Conservation (phyloP, 2,797 vertebrate genomes). For the Platalea minor region DNA sequence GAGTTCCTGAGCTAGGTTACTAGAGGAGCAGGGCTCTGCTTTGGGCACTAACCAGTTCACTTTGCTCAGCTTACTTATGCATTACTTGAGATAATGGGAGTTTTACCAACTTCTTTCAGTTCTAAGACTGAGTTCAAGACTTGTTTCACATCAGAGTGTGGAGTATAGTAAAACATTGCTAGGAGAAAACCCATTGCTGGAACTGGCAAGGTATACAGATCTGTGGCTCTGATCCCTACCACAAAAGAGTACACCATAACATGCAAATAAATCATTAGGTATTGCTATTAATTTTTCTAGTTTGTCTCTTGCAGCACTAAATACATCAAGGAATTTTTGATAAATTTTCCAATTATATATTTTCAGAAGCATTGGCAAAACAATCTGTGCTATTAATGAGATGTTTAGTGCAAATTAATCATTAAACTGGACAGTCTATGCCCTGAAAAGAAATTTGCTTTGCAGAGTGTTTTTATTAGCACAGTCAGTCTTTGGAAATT, state of each 20-base stretch:
- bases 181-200: neutral
- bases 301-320: slow-evolving; percentile 49
- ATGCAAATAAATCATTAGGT: slow-evolving; percentile 19
- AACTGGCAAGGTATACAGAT: neutral
- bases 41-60: neutral
- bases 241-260: neutral
- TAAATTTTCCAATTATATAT: slow-evolving; percentile 61
- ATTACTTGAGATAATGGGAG: neutral
- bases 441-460: slow-evolving; percentile 8
- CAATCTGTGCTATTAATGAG: slow-evolving; percentile 62
- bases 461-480: slow-evolving; percentile 6
- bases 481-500: neutral
- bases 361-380: slow-evolving; percentile 53
- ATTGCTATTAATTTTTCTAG: neutral
- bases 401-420: slow-evolving; percentile 56
- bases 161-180: neutral
- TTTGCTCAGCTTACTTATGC: neutral
- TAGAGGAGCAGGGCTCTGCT: neutral
- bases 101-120: neutral
- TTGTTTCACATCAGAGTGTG: neutral
- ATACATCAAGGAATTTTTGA: slow-evolving; percentile 68
- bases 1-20: neutral
- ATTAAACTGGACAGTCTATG: neutral
- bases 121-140: neutral
- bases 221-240: neutral